phyloP scores from a whole-genome alignment of 2,888 invertebrate genomes.

The Diarsia mendica region DNA sequence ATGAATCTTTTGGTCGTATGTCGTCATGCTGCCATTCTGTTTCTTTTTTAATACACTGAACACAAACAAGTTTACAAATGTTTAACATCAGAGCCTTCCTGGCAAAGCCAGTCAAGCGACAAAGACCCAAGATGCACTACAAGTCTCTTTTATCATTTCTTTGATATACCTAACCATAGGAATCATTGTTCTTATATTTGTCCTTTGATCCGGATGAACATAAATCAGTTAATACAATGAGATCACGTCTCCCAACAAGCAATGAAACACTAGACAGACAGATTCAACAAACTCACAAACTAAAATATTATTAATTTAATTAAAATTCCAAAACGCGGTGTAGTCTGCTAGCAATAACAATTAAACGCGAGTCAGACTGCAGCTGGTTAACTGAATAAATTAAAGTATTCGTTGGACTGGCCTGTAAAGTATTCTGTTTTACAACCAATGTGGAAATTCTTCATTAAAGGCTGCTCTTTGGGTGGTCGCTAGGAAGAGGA shows the following conservation, averaged over 20 bases:
- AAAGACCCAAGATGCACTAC: not conserved
- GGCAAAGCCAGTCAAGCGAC: not conserved
- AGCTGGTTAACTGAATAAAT: slow-evolving; percentile 59
- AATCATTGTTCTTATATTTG: not conserved
- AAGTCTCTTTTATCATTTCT: not conserved
- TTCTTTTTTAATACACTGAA: too few species aligned
- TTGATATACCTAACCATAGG: not conserved
- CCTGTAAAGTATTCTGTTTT: slow-evolving; percentile 47
- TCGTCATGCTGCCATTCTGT: not conserved
- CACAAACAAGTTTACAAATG: too few species aligned
- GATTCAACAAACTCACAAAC: slow-evolving; percentile 17
- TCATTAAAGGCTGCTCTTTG: slow-evolving; percentile 14
- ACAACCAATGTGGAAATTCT: slow-evolving; percentile 39
- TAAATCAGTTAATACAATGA: slow-evolving; percentile 3
- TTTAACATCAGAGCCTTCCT: not conserved
- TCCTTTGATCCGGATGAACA: not conserved
- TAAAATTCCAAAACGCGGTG: slow-evolving; percentile 55
- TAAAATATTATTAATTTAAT: slow-evolving; percentile 63
- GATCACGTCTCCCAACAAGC: slow-evolving; percentile 13
- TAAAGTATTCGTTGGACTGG: slow-evolving; percentile 50
- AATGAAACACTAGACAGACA: slow-evolving; percentile 15
- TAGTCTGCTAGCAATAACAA: slow-evolving; percentile 59
- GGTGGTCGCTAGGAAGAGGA: not conserved
- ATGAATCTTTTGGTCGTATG: too few species aligned
- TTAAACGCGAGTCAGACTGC: slow-evolving; percentile 59